Base-by-base conservation (phyloP, 2,113 vertebrate genomes). In the Cygnus buccinator region DNA sequence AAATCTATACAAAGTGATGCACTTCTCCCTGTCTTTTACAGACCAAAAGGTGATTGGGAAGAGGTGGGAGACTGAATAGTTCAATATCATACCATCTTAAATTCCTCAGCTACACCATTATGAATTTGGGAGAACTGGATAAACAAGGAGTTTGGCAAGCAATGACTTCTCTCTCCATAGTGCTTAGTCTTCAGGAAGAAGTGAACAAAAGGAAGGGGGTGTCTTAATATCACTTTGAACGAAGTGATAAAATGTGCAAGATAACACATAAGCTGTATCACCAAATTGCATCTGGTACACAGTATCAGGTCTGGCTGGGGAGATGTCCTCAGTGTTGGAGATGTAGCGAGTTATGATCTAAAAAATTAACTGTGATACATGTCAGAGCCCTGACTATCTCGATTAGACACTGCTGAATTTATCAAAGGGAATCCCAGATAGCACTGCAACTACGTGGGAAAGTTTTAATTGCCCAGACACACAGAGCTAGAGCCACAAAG, bases 151-250 rank as follows among this genome's bases (percentile, higher is more conserved):
- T 66, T 74, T 81, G 83, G 50, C 73, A 93, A 10, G 88, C 84
- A 90, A 50, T 85, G 68, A 3, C 67, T 93, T 93, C 50, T 89
- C 26, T 33, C 57, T 95, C 88, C 44, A n/a, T 4, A 76, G 74
- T 44, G 13, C 33, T 93, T 91, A 93, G 93, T 95, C 73, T 97
- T 95, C 59, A 84, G 63, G 41, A 80, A 70, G 52, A 84, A 86
- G 70, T 2, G 13, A 94, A 75, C 68, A 77, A 77, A 83, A 67
- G 67, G 57, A 52, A 86, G 13, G 59, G 35, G 4, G 41, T 71
- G 33, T 84, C 37, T 89, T 75, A 74, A 66, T 89, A 68, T 55
- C 68, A 71, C 35, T 83, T 78, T 0, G 6, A 94, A 93, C 48
- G 37, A 81, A 23, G 26, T 55, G 71, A 84, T 96, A 78, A 70